These are phyloP conservation scores for Lithobates sylvaticus DNA, from an alignment of 2,797 vertebrate genomes.

Conservation along the genomic window DNA sequence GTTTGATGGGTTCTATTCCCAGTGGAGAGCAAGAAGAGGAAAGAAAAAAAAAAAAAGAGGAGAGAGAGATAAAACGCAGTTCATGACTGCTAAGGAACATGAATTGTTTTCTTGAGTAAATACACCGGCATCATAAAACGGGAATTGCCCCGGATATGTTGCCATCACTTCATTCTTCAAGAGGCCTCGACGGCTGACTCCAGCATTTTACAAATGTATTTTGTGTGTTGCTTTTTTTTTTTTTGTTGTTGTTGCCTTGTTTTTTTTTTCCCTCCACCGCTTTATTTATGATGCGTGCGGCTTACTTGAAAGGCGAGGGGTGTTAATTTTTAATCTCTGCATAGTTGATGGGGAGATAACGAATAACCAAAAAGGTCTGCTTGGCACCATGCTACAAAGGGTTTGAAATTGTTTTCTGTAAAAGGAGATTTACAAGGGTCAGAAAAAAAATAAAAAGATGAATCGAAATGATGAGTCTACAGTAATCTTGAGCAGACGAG, in stretches of 20 bases:
- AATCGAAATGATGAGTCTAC: no score
- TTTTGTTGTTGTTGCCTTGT: neutral
- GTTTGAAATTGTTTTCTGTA: no score
- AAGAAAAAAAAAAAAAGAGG: neutral
- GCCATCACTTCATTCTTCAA: slow-evolving; percentile 16
- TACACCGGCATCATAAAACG: slow-evolving; percentile 43
- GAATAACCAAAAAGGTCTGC: neutral
- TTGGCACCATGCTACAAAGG: no score
- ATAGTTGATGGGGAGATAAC: neutral
- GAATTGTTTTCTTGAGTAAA: slow-evolving; percentile 49
- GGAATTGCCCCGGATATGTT: slow-evolving; percentile 20
- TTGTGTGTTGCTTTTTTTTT: neutral
- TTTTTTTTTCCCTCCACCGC: neutral
- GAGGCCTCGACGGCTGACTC: slow-evolving; percentile 11
- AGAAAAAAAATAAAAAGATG: no score
- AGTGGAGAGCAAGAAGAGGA: slow-evolving; percentile 21
- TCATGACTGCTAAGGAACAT: slow-evolving; percentile 47
- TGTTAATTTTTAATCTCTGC: slow-evolving; percentile 9
- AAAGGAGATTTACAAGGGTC: no score
- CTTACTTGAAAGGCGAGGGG: neutral
- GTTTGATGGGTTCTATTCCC: slow-evolving; percentile 61
- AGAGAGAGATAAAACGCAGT: slow-evolving; percentile 29
- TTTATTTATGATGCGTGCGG: neutral
- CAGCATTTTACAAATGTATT: slow-evolving; percentile 22
- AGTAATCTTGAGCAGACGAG: no score